Percentiles rank a stretch among this genome's conserved stretches.
Evolutionary conservation across 2,797 vertebrate species (phyloP).

Genomic region (Cyclura pinguis): DNA sequence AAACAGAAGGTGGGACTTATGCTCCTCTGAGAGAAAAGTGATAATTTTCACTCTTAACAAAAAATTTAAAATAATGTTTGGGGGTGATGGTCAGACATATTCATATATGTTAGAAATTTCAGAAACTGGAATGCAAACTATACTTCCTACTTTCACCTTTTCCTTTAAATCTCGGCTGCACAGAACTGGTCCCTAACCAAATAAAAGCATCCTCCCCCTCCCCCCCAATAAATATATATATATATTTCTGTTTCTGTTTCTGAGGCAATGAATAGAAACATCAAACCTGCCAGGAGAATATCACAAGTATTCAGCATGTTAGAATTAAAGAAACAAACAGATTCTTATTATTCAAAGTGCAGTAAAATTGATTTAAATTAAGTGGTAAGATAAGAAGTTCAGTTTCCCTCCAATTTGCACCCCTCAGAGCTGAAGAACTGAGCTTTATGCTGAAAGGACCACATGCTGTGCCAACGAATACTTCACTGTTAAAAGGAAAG

Average conservation of each 20-base stretch:
- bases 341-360: conserved; percentile 31
- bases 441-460: conserved; percentile 23
- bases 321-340: conserved; percentile 44
- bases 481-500: not conserved
- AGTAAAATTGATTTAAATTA: conserved; percentile 40
- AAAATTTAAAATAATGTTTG: not conserved
- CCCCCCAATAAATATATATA: no score
- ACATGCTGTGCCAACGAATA: conserved; percentile 13
- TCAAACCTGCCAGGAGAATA: conserved; percentile 33
- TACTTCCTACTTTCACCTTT: not conserved
- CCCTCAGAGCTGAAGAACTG: conserved; percentile 13
- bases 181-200: conserved; percentile 28
- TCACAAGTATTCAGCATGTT: conserved; percentile 39
- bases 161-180: not conserved
- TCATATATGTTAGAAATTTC: not conserved
- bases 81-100: not conserved
- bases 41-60: not conserved
- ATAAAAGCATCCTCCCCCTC: conserved; percentile 45
- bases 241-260: not conserved
- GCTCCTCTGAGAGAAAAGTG: not conserved
- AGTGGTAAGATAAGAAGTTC: not conserved
- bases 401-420: conserved; percentile 26
- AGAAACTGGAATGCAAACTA: not conserved
- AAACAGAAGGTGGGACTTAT: no score
- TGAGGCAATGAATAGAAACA: conserved; percentile 59